phyloP scores from a whole-genome alignment of 2,888 invertebrate genomes.

The Calameuta filiformis region DNA sequence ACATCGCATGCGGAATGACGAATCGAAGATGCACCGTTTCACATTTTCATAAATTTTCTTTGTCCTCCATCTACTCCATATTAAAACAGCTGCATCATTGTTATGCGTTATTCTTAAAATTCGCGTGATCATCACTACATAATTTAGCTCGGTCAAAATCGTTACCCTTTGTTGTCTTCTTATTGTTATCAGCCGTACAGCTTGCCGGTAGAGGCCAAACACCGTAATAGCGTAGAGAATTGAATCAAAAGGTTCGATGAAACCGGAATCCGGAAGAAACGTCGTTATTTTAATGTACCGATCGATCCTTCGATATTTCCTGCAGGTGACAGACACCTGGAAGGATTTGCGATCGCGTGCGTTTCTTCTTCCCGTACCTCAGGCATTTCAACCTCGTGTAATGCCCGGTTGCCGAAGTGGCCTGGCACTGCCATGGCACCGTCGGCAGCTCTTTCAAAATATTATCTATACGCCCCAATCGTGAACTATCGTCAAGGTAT shows the following conservation, averaged over 20 bases:
- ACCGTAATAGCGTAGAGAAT: neutral
- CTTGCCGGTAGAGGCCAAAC: neutral
- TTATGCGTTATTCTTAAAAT: neutral
- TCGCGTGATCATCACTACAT: neutral
- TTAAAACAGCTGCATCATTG: neutral
- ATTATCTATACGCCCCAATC: neutral
- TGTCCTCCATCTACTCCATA: neutral
- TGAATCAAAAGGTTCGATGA: neutral
- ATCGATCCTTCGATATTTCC: neutral
- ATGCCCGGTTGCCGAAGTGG: neutral
- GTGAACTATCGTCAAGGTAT: neutral
- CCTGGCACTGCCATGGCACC: slow-evolving; percentile 5
- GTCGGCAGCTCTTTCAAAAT: neutral
- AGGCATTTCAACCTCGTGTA: neutral
- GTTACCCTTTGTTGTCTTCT: neutral
- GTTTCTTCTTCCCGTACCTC: neutral
- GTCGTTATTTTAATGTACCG: neutral
- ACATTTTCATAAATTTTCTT: neutral
- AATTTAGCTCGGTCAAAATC: neutral
- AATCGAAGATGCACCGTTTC: neutral
- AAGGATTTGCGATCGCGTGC: neutral
- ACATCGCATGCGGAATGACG: neutral
- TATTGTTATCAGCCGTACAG: neutral
- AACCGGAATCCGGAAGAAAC: neutral
- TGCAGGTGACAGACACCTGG: neutral